phyloP scores from a whole-genome alignment of 2,888 invertebrate genomes.

The Resseliella maxima region DNA sequence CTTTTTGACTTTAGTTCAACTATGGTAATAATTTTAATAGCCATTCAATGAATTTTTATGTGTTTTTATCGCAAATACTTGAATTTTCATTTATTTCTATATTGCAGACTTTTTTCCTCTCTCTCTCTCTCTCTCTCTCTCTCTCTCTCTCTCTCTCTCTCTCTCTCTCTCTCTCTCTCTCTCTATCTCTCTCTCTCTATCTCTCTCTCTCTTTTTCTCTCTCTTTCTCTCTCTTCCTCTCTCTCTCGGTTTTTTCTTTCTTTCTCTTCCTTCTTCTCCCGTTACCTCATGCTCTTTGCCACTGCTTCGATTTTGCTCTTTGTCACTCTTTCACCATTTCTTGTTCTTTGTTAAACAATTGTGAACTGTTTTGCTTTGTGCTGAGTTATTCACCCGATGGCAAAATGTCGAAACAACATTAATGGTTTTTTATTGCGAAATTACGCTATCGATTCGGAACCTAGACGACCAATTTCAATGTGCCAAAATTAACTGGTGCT shows the following conservation, averaged over 20 bases:
- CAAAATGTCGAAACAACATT: not conserved
- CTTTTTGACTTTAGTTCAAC: slow-evolving; percentile 25
- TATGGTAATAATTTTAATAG: slow-evolving; percentile 45
- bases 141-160: too few relatives aligned
- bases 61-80: slow-evolving; percentile 11
- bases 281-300: too few relatives aligned
- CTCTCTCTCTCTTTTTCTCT: not conserved
- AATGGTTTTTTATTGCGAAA: not conserved
- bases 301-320: not conserved
- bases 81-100: slow-evolving; percentile 3
- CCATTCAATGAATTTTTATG: not conserved
- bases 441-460: not conserved
- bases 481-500: slow-evolving; percentile 6
- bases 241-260: not conserved
- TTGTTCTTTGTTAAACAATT: not conserved
- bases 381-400: too few relatives aligned
- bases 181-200: not conserved
- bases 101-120: too few relatives aligned
- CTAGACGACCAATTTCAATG: slow-evolving; percentile 1
- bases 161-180: too few relatives aligned
- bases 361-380: not conserved
- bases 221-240: not conserved
- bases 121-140: too few relatives aligned
- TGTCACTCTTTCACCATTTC: not conserved
- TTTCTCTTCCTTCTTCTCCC: too few relatives aligned